Evolutionary conservation across 2,113 vertebrate genomes (phyloP).

Genomic region (Atrichornis clamosus): DNA sequence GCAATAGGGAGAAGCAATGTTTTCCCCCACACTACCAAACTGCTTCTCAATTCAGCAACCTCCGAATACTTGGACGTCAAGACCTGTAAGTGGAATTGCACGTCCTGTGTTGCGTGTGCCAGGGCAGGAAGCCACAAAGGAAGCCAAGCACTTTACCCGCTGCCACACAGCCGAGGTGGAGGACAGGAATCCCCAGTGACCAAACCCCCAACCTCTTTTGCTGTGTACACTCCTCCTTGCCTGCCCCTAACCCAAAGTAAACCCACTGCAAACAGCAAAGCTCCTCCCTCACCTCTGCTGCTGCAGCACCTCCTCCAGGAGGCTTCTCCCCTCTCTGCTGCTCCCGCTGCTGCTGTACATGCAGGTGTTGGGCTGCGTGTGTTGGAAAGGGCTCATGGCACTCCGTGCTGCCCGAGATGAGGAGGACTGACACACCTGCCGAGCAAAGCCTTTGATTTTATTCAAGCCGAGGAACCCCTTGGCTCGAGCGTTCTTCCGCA

Average conservation of each 20-base stretch:
- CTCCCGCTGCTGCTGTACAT: conserved; percentile 50
- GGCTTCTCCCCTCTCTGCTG: conserved; percentile 65
- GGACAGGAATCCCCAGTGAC: background rate
- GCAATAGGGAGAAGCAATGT: conserved; percentile 13
- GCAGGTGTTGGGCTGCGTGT: conserved; percentile 60
- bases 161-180: conserved; percentile 13
- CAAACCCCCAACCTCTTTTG: background rate
- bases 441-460: conserved; percentile 92
- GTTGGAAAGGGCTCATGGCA: conserved; percentile 73
- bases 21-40: background rate
- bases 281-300: conserved; percentile 84
- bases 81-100: conserved; percentile 15
- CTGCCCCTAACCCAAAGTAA: background rate
- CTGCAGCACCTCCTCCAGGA: conserved; percentile 88
- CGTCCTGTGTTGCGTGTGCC: background rate
- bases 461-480: conserved; percentile 93
- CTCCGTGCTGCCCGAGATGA: conserved; percentile 79
- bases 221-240: background rate
- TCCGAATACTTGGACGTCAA: background rate
- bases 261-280: background rate
- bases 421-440: conserved; percentile 81
- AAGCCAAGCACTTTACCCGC: conserved; percentile 12
- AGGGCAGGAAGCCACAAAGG: background rate
- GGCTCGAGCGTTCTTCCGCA: conserved; percentile 88
- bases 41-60: conserved; percentile 17